Evolutionary conservation across 2,797 vertebrate species (phyloP).

Genomic region (Pipistrellus kuhlii): DNA sequence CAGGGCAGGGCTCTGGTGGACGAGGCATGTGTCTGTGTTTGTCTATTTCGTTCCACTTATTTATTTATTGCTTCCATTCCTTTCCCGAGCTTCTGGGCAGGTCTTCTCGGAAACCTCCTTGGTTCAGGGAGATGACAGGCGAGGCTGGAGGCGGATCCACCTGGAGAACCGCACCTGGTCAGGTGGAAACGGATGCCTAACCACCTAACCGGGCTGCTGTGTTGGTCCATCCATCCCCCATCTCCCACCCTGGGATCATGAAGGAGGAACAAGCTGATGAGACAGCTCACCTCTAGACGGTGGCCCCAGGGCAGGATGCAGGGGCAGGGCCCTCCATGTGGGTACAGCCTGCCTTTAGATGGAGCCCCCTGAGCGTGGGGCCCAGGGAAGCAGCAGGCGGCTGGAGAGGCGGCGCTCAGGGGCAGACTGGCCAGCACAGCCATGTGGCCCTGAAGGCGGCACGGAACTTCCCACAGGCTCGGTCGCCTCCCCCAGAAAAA

Average conservation of each 20-base stretch:
- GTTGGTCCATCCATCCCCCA: background rate
- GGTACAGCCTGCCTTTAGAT: background rate
- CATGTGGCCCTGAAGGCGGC: background rate
- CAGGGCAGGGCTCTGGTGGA: background rate
- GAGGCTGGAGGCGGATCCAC: background rate
- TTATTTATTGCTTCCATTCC: background rate
- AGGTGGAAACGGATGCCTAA: fast-evolving
- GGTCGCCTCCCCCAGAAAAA: background rate
- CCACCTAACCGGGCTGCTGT: fast-evolving
- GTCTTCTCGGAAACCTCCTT: background rate
- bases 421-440: background rate
- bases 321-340: background rate
- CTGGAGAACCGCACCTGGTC: background rate
- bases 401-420: background rate
- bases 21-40: background rate
- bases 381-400: background rate
- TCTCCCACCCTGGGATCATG: background rate
- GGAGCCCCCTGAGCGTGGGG: background rate
- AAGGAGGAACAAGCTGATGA: background rate
- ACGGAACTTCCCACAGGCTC: background rate
- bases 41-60: background rate
- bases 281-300: background rate
- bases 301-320: background rate
- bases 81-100: slow-evolving; percentile 32
- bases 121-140: background rate